These are phyloP conservation scores for Drosophila cyrtoloma DNA, from an alignment of 2,888 invertebrate genomes.

Conservation along the genomic window DNA sequence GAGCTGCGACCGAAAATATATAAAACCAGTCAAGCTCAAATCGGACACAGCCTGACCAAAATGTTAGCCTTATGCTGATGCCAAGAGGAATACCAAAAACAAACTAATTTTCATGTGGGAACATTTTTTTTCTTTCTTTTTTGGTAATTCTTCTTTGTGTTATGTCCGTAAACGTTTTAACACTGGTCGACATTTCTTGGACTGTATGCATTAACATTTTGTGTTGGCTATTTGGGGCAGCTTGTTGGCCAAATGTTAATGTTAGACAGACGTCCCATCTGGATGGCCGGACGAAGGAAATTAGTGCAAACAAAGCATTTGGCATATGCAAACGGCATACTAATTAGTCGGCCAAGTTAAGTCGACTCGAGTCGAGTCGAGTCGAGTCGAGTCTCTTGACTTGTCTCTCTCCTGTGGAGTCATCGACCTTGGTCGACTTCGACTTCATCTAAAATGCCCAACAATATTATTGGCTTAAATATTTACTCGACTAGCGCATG, in stretches of 20 bases:
- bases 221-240: slow-evolving; percentile 3
- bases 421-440: slow-evolving; percentile 31
- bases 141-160: neutral
- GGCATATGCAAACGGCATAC: slow-evolving; percentile 70
- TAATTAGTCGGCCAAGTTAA: slow-evolving; percentile 50
- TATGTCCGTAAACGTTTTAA: neutral
- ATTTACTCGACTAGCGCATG: slow-evolving; percentile 44
- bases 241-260: slow-evolving; percentile 52
- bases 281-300: slow-evolving; percentile 40
- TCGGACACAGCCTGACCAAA: slow-evolving; percentile 6
- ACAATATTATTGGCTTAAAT: slow-evolving; percentile 68
- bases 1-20: slow-evolving; percentile 32
- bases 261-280: slow-evolving; percentile 23
- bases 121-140: neutral
- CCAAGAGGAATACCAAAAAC: neutral
- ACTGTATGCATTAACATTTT: slow-evolving; percentile 38
- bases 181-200: neutral
- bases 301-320: slow-evolving; percentile 77
- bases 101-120: neutral
- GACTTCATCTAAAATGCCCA: slow-evolving; percentile 37
- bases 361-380: neutral
- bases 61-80: neutral
- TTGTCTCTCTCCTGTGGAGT: slow-evolving; percentile 26
- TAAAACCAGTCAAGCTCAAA: slow-evolving; percentile 27
- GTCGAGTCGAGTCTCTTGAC: slow-evolving; percentile 11